These are phyloP conservation scores for Montipora foliosa DNA, from an alignment of 64 coral and sea anemone species.

Conservation along the genomic window DNA sequence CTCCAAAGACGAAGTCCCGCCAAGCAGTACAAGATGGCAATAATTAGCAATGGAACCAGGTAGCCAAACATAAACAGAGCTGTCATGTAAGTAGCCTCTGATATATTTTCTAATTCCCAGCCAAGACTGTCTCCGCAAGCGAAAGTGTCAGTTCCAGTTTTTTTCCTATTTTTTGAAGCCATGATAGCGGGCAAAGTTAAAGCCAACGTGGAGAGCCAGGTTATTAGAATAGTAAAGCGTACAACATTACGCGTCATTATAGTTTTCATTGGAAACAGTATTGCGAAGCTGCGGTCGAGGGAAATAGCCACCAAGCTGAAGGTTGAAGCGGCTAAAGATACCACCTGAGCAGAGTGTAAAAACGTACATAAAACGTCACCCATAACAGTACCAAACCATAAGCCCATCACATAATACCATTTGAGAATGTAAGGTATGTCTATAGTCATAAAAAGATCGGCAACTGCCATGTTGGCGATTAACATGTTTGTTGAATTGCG, in stretches of 20 bases:
- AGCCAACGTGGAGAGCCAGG: constrained; percentile 32
- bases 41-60: constrained; percentile 48
- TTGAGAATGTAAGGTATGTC: constrained; percentile 79
- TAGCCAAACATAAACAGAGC: constrained; percentile 16
- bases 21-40: constrained; percentile 23
- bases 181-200: constrained; percentile 24
- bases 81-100: background rate
- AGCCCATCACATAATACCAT: constrained; percentile 30
- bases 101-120: background rate
- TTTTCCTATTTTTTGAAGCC: background rate
- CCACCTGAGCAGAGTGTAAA: constrained; percentile 60
- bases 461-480: constrained; percentile 77
- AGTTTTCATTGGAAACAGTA: constrained; percentile 69
- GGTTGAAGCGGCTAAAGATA: constrained; percentile 40
- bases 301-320: constrained; percentile 73
- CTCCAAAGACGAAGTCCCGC: constrained; percentile 67
- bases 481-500: constrained; percentile 74
- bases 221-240: constrained; percentile 27
- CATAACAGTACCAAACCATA: constrained; percentile 68
- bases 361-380: constrained; percentile 58
- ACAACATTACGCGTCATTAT: constrained; percentile 58
- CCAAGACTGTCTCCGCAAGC: background rate
- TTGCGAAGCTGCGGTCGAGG: constrained; percentile 66
- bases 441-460: constrained; percentile 67
- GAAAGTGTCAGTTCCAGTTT: background rate